These are phyloP conservation scores for Drosophila pectinifera DNA, from an alignment of 1,140 invertebrate genomes.

Conservation along the genomic window DNA sequence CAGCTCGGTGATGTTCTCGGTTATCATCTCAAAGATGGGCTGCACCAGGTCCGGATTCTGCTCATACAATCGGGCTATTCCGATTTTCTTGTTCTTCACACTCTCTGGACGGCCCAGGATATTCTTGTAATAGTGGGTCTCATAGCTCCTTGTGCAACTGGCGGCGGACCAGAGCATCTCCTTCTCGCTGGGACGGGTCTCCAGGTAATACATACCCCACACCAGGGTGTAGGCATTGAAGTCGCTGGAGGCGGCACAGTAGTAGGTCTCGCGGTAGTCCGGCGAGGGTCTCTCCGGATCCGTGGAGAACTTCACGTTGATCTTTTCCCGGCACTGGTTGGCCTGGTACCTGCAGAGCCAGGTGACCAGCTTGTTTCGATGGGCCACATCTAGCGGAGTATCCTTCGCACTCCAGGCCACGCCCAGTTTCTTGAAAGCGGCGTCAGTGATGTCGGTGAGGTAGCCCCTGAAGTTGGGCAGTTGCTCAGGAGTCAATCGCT, in stretches of 20 bases:
- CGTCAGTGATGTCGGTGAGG: constrained; percentile 38
- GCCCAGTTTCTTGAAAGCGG: constrained; percentile 53
- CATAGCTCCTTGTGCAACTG: constrained; percentile 54
- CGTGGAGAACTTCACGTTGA: constrained; percentile 29
- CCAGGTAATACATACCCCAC: constrained; percentile 15
- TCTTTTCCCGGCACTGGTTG: constrained; percentile 81
- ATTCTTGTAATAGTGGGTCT: constrained; percentile 30
- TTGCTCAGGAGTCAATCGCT: constrained; percentile 45
- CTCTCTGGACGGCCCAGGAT: constrained; percentile 41
- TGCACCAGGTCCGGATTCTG: constrained; percentile 81
- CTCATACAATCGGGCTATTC: constrained; percentile 83
- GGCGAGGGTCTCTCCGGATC: constrained; percentile 67
- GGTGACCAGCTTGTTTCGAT: constrained; percentile 77
- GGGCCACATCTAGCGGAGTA: constrained; percentile 71
- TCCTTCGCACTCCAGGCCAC: constrained; percentile 37
- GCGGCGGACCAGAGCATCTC: constrained; percentile 53
- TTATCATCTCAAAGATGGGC: constrained; percentile 56
- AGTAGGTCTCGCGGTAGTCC: constrained; percentile 87
- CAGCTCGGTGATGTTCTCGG: constrained; percentile 38
- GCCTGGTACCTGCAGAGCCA: constrained; percentile 86
- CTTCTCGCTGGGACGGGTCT: constrained; percentile 42
- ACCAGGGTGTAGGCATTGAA: constrained; percentile 14
- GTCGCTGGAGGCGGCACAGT: constrained; percentile 86
- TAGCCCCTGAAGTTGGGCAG: constrained; percentile 55
- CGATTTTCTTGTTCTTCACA: constrained; percentile 43